Base-by-base conservation (phyloP, 2,113 vertebrate species). In the Centropus bengalensis region DNA sequence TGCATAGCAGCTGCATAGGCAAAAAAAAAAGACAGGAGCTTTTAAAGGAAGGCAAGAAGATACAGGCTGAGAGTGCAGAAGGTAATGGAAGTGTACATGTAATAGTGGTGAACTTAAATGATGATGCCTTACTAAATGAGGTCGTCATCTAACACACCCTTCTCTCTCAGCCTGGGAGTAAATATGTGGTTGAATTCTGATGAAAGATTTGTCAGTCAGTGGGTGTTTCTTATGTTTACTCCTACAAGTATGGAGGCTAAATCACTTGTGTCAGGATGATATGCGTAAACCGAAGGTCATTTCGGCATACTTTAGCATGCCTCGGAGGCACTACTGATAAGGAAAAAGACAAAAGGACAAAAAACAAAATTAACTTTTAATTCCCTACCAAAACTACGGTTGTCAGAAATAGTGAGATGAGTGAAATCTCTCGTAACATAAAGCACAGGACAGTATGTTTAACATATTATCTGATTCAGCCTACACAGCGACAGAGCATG, bases 271-370 rank as follows among this genome's bases (percentile, higher is more conserved):
- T 97, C 91, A 94, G 96, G 96, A 97, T 95, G 97, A 95, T 96
- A 89, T 73, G 93, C 97, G 86, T 94, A 96, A 97, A 95, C 94
- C 86, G 96, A 97, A 98, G 97, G 98, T 98, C 96, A 98, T 97
- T 97, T 97, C 94, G 96, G 91, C 91, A 88, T 90, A 86, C 93
- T 97, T 97, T 78, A 89, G 80, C 67, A 82, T 96, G 94, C 96
- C 96, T 98, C 33, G 7, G 89, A 97, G 97, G 95, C 91, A 89
- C 66, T 94, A 88, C 97, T 97, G 97, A 97, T 98, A 97, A 97
- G 96, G 67, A 84, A 94, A 97, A 96, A 96, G 92, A 96, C 93
- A 97, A 97, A 98, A 97, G 92, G 96, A 95, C 94, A 96, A 85
- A 97, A 83, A 77, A 12, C 27, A 94, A 96, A 97, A 97, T 97